Evolutionary conservation across 2,888 invertebrate species (phyloP), one percentile per base, ranked within the genome.

Genomic region (Adela reaumurella): DNA sequence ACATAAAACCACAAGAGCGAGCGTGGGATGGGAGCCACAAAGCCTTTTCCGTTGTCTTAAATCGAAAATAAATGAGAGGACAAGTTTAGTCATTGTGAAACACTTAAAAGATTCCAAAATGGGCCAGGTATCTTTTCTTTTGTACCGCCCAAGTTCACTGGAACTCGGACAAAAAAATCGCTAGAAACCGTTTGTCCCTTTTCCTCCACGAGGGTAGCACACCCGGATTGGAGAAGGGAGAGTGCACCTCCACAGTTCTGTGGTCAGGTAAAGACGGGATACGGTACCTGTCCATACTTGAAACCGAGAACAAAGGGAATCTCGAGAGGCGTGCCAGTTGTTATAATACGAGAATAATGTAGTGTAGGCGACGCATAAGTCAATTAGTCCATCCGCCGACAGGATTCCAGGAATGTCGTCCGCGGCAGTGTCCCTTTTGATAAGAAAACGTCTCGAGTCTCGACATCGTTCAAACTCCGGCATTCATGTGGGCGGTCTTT

Each of bases 331-430:
- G 63, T 70, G 70, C 65, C 66, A 62, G 56, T 64, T 58, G 65
- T 65, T 74, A n/a, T n/a, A 74, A 74, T 76, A 64, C 69, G 63
- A 61, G 65, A 68, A 67, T 68, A 67, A 74, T 70, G 64, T 65
- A 65, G 72, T 67, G 77, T 78, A 71, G 78, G 77, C 76, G 76
- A 71, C 68, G 35, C 35, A 35, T 62, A 68, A 70, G 74, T 76
- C 77, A 77, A 77, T 77, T 76, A 78, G 76, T 67, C 67, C 74
- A 74, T 77, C 76, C 76, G 74, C 62, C 69, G 68, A 42, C 35
- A 8, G 14, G 35, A 70, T 78, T 78, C 77, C 76, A 63, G 73
- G 77, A 78, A 77, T 74, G 74, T 68, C 67, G 63, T 64, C 72
- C 65, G 71, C 76, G 74, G 71, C 71, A 63, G 66, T 64, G 61